These are phyloP conservation scores for Dicyema japonicum DNA, from an alignment of 1,140 invertebrate genomes.

Conservation along the genomic window DNA sequence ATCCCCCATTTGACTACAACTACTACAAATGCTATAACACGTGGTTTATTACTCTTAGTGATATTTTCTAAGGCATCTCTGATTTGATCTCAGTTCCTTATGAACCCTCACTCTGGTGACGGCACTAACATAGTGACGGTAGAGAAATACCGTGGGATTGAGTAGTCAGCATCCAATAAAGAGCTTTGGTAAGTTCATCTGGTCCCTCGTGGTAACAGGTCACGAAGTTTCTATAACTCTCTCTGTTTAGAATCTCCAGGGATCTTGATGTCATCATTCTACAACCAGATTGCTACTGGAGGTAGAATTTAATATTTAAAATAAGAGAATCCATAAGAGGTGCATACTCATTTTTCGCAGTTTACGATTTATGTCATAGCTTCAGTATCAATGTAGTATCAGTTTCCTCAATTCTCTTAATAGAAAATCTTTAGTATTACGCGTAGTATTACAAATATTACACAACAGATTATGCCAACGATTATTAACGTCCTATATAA, in stretches of 20 bases:
- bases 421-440: too few relatives aligned
- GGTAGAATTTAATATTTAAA: too few relatives aligned
- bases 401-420: too few relatives aligned
- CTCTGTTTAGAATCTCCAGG: constrained; percentile 6
- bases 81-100: constrained; percentile 6
- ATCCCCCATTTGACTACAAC: constrained; percentile 66
- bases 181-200: constrained; percentile 37
- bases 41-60: constrained; percentile 12
- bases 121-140: background rate
- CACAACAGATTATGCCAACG: too few relatives aligned
- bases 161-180: constrained; percentile 37
- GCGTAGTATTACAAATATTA: too few relatives aligned
- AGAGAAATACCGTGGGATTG: constrained; percentile 16
- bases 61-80: constrained; percentile 22
- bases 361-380: too few relatives aligned
- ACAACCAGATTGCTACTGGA: too few relatives aligned
- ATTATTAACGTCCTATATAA: too few relatives aligned
- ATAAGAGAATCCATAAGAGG: too few relatives aligned
- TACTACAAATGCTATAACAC: constrained; percentile 38
- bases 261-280: constrained; percentile 40
- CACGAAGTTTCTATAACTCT: constrained; percentile 27
- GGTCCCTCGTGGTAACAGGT: constrained; percentile 86
- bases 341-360: too few relatives aligned
- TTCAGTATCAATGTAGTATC: too few relatives aligned
- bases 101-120: background rate